These are phyloP conservation scores for Poeciliopsis retropinna DNA, from an alignment of 2,113 vertebrate species.

Conservation along the genomic window DNA sequence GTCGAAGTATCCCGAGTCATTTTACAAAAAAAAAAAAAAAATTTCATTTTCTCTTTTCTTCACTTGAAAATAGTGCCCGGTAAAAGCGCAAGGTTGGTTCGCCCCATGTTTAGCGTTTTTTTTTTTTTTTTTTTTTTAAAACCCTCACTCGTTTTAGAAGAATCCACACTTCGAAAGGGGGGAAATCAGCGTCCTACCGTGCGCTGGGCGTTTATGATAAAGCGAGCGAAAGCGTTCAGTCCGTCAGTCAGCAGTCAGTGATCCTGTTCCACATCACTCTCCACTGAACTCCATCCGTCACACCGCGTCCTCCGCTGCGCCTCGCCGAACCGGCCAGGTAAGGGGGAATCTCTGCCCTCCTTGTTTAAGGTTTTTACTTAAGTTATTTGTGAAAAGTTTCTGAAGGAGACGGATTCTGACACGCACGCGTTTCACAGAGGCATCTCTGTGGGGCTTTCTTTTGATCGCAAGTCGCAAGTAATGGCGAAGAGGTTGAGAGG, in stretches of 20 bases:
- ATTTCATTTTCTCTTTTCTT: conserved; percentile 66
- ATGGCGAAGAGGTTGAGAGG: conserved; percentile 20
- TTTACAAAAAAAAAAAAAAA: conserved; percentile 45
- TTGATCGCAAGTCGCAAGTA: conserved; percentile 38
- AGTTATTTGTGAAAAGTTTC: conserved; percentile 48
- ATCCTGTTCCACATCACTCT: conserved; percentile 63
- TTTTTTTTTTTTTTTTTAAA: not conserved
- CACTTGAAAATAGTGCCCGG: conserved; percentile 54
- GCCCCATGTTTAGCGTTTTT: not conserved
- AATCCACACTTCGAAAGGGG: conserved; percentile 21
- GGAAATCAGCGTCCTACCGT: conserved; percentile 41
- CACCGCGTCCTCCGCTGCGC: conserved; percentile 21
- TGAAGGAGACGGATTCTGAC: conserved; percentile 35
- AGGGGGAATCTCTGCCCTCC: conserved; percentile 31
- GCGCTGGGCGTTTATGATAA: conserved; percentile 61
- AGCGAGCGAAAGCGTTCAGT: conserved; percentile 53
- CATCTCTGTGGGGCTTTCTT: conserved; percentile 15
- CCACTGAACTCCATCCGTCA: conserved; percentile 63
- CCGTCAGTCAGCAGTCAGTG: conserved; percentile 68
- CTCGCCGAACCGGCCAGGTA: conserved; percentile 52
- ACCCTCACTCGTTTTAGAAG: not conserved
- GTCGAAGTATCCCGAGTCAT: conserved; percentile 64
- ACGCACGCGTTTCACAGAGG: conserved; percentile 19
- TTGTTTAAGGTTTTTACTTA: conserved; percentile 6
- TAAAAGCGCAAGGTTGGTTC: conserved; percentile 27